Evolutionary conservation across 2,888 invertebrate species (phyloP), one percentile per base, ranked within the genome.

Genomic region (Bombylius major): DNA sequence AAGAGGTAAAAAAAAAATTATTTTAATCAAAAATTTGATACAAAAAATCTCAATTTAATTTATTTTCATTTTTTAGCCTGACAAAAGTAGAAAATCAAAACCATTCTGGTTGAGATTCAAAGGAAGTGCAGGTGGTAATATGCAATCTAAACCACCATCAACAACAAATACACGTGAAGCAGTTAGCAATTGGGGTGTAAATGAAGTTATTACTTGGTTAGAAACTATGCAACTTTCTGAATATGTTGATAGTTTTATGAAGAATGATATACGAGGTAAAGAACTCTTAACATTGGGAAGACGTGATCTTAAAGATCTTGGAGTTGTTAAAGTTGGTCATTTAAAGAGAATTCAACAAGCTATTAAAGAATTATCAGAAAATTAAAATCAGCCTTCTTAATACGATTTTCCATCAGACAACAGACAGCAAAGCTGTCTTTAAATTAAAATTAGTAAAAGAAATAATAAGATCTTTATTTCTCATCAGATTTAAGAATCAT

Each of bases 251-350:
- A 87, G 86, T 57, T 97, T 97, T 70, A 80, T 87, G 31, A 84
- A 84, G 56, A 91, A 97, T 70, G 96, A 97, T 75, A 89, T 97
- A 66, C 83, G 92, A 42, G 97, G 96, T 3, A 79, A 87, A 44
- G 96, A 96, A 70, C 78, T 97, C 39, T 78, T 95, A 5, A 84
- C 88, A 1, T 76, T 98, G 56, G 93, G 93, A 4, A 78, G 95
- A 53, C 78, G 93, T 14, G 91, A 92, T 71, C 78, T 91, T 5
- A 84, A 93, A 70, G 97, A 97, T 62, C 79, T 97, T 50, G 96
- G 96, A 9, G 87, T 97, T 54, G 86, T 87, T 11, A 97, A 97
- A 77, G 91, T 97, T 53, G 97, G 97, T 1, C 97, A 97, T 71
- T 86, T 96, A 39, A 97, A 97, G 76, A 82, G 97, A 67, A 89